Percentiles rank a stretch among this genome's conserved stretches.
Conservation (phyloP, 2,113 vertebrate genomes). For the Euleptes europaea region DNA sequence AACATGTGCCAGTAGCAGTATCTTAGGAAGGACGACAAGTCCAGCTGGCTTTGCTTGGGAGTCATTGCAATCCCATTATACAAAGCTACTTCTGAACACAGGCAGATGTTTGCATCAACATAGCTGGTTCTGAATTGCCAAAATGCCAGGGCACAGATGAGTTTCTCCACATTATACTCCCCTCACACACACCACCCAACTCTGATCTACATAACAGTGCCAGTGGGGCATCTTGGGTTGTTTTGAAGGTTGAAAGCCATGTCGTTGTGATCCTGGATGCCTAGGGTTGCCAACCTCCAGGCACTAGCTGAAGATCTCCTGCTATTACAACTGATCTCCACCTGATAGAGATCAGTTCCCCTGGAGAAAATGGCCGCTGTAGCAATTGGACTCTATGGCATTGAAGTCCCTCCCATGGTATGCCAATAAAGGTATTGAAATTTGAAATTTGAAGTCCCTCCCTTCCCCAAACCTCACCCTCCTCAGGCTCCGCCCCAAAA, state of each 20-base stretch:
- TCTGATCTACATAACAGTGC: background rate
- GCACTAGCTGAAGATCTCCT: no score
- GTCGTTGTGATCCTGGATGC: background rate
- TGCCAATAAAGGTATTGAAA: no score
- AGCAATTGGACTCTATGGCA: no score
- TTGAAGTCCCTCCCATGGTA: no score
- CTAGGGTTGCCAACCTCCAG: no score
- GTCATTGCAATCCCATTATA: background rate
- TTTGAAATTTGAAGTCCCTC: no score
- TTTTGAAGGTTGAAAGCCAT: background rate
- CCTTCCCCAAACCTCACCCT: no score
- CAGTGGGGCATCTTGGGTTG: background rate
- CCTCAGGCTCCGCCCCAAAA: no score
- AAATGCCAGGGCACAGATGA: background rate
- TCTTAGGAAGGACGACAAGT: background rate
- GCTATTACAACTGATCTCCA: no score
- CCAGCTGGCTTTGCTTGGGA: background rate
- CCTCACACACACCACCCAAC: background rate
- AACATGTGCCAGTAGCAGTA: background rate
- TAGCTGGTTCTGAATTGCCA: background rate
- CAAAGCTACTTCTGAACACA: background rate
- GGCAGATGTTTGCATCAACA: background rate
- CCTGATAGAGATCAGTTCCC: no score
- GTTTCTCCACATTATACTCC: background rate
- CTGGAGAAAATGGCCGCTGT: no score